Evolutionary conservation across 2,888 invertebrate genomes (phyloP).

Genomic region (Heliconius sara): DNA sequence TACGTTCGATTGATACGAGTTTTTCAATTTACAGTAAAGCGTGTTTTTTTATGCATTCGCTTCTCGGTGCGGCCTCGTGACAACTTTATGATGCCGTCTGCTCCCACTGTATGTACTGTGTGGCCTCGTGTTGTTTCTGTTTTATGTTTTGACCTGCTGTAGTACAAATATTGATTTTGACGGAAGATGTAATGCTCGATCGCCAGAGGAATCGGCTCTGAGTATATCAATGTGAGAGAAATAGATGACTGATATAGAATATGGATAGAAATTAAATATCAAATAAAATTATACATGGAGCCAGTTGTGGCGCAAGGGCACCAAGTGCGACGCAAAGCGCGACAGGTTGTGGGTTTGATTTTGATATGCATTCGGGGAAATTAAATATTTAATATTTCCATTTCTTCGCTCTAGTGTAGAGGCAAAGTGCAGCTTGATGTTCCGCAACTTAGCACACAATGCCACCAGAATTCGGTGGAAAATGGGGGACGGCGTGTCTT

Average conservation of each 20-base stretch:
- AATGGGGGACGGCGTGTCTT: not conserved
- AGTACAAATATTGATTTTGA: not conserved
- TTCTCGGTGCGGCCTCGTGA: slow-evolving; percentile 6
- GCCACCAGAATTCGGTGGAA: too few species aligned
- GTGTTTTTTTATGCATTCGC: slow-evolving; percentile 35
- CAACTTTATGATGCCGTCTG: not conserved
- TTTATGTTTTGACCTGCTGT: not conserved
- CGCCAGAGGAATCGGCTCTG: not conserved
- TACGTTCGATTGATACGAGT: slow-evolving; percentile 46
- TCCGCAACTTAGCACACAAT: too few species aligned
- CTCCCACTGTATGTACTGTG: not conserved
- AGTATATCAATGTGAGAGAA: not conserved
- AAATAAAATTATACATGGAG: too few species aligned
- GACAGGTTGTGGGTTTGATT: too few species aligned
- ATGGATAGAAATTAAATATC: not conserved
- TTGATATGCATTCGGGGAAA: too few species aligned
- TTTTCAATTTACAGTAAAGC: slow-evolving; percentile 57
- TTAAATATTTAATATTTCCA: too few species aligned
- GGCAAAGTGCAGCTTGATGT: too few species aligned
- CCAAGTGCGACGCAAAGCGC: too few species aligned
- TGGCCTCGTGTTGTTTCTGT: not conserved
- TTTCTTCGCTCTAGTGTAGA: too few species aligned
- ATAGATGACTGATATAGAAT: too few species aligned
- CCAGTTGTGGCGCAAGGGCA: too few species aligned
- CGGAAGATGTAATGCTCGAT: not conserved